A percentile compares a stretch with the other conserved stretches of the same genome.
These are phyloP conservation scores for Amiota communis DNA, from an alignment of 2,888 invertebrate genomes.

Conservation along the genomic window DNA sequence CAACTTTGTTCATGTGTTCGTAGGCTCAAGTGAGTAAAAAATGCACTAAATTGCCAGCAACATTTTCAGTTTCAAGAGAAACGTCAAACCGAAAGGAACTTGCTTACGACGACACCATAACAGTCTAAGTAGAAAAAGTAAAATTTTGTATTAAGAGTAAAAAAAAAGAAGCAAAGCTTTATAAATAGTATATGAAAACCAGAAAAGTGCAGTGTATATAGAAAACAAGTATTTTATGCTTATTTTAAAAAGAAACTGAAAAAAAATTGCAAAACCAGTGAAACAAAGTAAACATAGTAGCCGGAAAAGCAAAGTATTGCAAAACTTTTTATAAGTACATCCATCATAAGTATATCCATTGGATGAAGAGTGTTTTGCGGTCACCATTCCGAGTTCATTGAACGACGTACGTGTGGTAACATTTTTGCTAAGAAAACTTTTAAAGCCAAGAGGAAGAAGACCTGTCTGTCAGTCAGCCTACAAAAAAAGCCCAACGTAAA, in stretches of 20 bases:
- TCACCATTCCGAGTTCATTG: slow-evolving; percentile 54
- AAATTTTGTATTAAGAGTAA: slow-evolving; percentile 9
- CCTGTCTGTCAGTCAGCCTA: not conserved
- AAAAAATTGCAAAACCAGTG: slow-evolving; percentile 42
- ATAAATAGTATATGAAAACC: not conserved
- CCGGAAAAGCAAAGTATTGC: slow-evolving; percentile 38
- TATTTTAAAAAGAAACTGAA: slow-evolving; percentile 40
- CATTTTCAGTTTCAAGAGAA: slow-evolving; percentile 58
- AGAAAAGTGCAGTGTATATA: slow-evolving; percentile 18
- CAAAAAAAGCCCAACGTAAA: slow-evolving; percentile 31
- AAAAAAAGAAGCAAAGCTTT: slow-evolving; percentile 7
- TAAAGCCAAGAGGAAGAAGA: not conserved
- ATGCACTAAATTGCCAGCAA: slow-evolving; percentile 49
- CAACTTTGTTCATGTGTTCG: slow-evolving; percentile 36
- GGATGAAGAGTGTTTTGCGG: slow-evolving; percentile 26
- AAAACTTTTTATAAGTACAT: slow-evolving; percentile 33
- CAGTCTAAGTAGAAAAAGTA: not conserved
- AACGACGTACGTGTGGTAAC: slow-evolving; percentile 45
- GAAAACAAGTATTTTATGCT: slow-evolving; percentile 7
- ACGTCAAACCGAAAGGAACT: slow-evolving; percentile 46
- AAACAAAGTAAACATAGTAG: slow-evolving; percentile 13
- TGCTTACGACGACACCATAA: not conserved
- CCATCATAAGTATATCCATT: too few relatives aligned
- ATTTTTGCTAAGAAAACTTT: slow-evolving; percentile 7
- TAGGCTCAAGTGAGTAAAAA: slow-evolving; percentile 48